Evolutionary conservation across 2,888 invertebrate species (phyloP), one percentile per base, ranked within the genome.

Genomic region (Lumbricus terrestris): DNA sequence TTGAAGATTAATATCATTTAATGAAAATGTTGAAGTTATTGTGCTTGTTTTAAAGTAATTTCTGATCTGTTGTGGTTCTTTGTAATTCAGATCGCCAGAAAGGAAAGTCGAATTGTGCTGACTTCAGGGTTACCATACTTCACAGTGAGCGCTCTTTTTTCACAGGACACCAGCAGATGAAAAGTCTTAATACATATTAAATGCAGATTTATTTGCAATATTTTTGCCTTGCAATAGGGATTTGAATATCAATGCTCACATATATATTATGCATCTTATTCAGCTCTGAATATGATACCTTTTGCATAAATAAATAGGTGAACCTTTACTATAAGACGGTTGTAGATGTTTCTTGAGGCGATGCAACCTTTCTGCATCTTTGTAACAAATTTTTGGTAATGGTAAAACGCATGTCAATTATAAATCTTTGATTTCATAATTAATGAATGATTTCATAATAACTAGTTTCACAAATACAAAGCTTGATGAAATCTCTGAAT

Each of bases 41-140:
- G 29, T 69, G 20, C 23, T 47, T 69, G 69, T 29, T 69, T 23
- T 8, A n/a, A 69, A 13, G 69, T n/a, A n/a, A 69, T 69, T 47
- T 47, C 47, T 1, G 23, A 20, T 47, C 23, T 47, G 16, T 13
- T 42, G 42, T 42, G 42, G 42, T 42, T 47, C 33, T 47, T 88
- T 90, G 89, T 91, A 90, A n/a, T 93, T 93, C 93, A 94, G 94
- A 93, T 94, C 88, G 96, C 96, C 40, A 93, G 94, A 90, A 93
- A 94, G 88, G 96, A 96, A 90, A 94, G 95, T 0, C 94, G 96
- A 91, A 95, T 96, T 91, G 95, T 96, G 88, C 93, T 97, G 88
- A 96, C 96, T 0, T 95, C 95, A 92, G 96, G 96, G 40, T 90
- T 92, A 34, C 94, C 94, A 15, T 95, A 93, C 93, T 91, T 93